Conservation (phyloP, 2,888 invertebrate genomes). For the Athalia circularis region DNA sequence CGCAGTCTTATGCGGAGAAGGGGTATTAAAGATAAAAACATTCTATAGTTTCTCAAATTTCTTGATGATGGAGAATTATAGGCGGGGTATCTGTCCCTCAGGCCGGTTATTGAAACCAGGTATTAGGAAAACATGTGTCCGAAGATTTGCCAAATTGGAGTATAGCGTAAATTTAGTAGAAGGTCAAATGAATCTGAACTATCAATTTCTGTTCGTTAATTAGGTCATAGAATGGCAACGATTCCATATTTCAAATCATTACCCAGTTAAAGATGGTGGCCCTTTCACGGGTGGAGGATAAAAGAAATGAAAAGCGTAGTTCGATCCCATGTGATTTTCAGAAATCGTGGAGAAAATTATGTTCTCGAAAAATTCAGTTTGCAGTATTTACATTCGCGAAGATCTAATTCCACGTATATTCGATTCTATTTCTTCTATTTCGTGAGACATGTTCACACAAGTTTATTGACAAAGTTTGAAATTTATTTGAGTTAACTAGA, state of each 20-base stretch:
- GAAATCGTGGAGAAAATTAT: neutral
- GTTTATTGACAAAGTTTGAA: no score
- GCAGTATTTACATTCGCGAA: neutral
- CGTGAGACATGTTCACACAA: no score
- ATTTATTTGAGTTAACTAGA: no score
- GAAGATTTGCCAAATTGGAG: constrained; percentile 43
- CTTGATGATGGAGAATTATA: neutral
- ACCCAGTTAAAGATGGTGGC: constrained; percentile 22
- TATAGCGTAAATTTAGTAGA: constrained; percentile 18
- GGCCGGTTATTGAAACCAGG: neutral
- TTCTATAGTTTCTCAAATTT: neutral
- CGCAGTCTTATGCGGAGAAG: neutral
- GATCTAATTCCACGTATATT: constrained; percentile 10
- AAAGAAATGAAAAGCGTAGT: constrained; percentile 7
- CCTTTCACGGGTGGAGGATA: neutral
- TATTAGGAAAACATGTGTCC: constrained; percentile 10
- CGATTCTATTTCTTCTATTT: no score
- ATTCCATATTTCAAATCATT: constrained; percentile 39
- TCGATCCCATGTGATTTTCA: constrained; percentile 4
- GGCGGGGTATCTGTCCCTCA: neutral
- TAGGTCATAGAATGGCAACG: constrained; percentile 25
- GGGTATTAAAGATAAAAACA: neutral
- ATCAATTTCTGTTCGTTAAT: constrained; percentile 23
- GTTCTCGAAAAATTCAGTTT: neutral
- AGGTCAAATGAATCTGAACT: constrained; percentile 30